Percentiles rank a stretch among this genome's conserved stretches.
phyloP scores from a whole-genome alignment of 2,113 vertebrate species.

The Xyliphius kryptos region DNA sequence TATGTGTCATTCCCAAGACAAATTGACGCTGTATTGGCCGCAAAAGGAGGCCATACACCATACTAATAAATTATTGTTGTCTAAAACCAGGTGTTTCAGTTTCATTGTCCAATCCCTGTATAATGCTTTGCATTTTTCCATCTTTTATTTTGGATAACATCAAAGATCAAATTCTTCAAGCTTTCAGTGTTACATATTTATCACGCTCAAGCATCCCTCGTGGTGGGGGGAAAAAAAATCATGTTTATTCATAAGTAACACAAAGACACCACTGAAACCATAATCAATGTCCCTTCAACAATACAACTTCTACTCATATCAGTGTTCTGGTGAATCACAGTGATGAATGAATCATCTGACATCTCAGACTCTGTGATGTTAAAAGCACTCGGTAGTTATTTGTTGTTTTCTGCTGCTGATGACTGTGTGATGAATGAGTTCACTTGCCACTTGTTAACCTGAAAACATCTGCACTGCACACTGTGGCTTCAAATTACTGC shows the following conservation, averaged over 20 bases:
- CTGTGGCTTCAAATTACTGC: conserved; percentile 7
- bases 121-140: no score
- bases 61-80: no score
- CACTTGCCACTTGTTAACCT: conserved; percentile 13
- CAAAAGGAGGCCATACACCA: no score
- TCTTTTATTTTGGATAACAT: background rate
- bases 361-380: conserved; percentile 8
- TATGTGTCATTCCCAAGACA: no score
- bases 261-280: conserved; percentile 13
- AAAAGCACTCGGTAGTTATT: conserved; percentile 25
- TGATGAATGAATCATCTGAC: conserved; percentile 30
- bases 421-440: conserved; percentile 24
- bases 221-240: background rate
- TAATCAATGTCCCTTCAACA: conserved; percentile 33
- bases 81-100: no score
- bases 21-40: no score
- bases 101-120: no score
- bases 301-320: conserved; percentile 27
- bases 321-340: conserved; percentile 24
- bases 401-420: conserved; percentile 19
- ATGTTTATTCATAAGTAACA: conserved; percentile 20
- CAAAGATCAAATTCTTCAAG: background rate
- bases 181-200: background rate
- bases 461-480: background rate
- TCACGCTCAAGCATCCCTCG: background rate